Evolutionary conservation across 2,888 invertebrate species (phyloP), one percentile per base, ranked within the genome.

Genomic region (Ferrisia virgata): DNA sequence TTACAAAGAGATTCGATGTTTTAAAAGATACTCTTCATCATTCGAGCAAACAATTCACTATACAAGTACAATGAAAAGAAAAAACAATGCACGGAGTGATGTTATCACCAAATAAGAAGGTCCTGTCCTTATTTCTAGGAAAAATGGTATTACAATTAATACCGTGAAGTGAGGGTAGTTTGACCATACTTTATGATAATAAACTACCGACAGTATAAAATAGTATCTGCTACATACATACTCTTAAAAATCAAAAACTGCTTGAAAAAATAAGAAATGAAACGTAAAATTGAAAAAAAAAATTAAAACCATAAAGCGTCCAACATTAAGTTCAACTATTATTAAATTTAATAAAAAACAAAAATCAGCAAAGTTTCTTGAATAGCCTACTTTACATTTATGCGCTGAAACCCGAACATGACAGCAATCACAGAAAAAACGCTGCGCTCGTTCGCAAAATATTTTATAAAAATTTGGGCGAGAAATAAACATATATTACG

Each of bases 401-500:
- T 76, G 40, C 40, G 39, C 43, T 39, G 11, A 76, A 25, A 47
- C 22, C 28, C 76, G 83, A 76, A 76, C 47, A 72, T 43, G 22
- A 82, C 40, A 72, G 39, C 28, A 8, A 76, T 83, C 76, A 83
- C 72, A 76, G 31, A 43, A 28, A 40, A 69, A 36, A 43, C 15
- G n/a, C n/a, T n/a, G 11, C 22, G 31, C 18, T 72, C 76, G 83
- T 39, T 72, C 25, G 33, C 31, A 47, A n/a, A 40, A 82, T 82
- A 76, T 76, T 72, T 22, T 76, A 83, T 76, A 43, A 83, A 83
- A 83, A 76, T 47, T 69, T 40, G 31, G 43, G 31, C 72, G 72
- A 83, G 40, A 82, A 76, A 69, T 13, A 40, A 82, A 72, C 40
- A 85, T 36, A 43, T 40, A 80, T 18, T n/a, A n/a, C n/a, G n/a